Percentiles rank a stretch among this genome's conserved stretches.
Evolutionary conservation across 2,797 vertebrate species (phyloP).

Genomic region (Heterohyrax brucei): DNA sequence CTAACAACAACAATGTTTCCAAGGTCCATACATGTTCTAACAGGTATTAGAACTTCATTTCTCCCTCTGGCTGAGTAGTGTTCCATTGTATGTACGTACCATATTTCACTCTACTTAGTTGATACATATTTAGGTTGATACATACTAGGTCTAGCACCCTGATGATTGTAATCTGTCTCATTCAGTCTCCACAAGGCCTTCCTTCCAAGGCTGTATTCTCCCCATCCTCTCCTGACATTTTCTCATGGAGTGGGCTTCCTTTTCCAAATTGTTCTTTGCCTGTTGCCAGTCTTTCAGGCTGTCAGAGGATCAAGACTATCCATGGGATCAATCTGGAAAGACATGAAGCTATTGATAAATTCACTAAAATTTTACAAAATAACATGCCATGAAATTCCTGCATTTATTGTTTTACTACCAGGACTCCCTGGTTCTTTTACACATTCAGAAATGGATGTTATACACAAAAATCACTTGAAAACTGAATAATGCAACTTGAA

Average conservation of each 20-base stretch:
- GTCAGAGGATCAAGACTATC: not conserved
- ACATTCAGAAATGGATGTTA: not conserved
- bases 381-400: too few species aligned
- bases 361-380: too few species aligned
- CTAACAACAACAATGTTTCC: too few species aligned
- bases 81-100: too few species aligned
- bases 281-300: not conserved
- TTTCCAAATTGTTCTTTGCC: not conserved
- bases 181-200: not conserved
- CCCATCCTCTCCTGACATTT: not conserved
- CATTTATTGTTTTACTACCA: not conserved
- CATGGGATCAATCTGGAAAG: too few species aligned
- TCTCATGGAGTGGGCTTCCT: not conserved
- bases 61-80: too few species aligned
- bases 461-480: not conserved
- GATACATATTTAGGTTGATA: too few species aligned
- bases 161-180: not conserved
- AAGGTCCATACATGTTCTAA: too few species aligned
- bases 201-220: not conserved
- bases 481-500: not conserved
- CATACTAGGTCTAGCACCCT: not conserved
- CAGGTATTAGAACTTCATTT: too few species aligned
- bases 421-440: not conserved
- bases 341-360: too few species aligned
- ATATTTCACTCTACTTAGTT: too few species aligned